Evolutionary conservation across 2,888 invertebrate species (phyloP).

Genomic region (Aphelenchoides bicaudatus): DNA sequence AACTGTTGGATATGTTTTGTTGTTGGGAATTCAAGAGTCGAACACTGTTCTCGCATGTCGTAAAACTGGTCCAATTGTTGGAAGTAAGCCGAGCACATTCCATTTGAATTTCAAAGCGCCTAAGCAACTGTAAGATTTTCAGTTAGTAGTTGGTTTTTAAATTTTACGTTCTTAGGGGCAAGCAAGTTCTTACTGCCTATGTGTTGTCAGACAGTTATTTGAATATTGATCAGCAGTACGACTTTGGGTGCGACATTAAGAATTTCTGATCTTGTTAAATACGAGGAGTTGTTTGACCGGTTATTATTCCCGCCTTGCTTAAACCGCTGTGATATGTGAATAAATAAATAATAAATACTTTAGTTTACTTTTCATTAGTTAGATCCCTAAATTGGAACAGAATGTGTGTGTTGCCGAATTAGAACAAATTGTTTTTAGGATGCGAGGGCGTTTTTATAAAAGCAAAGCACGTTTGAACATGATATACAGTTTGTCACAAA

Average conservation of each 20-base stretch:
- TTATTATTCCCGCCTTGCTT: no score
- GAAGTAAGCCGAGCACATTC: conserved; percentile 17
- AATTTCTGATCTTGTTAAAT: neutral
- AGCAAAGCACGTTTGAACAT: no score
- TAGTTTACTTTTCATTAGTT: no score
- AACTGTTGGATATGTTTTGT: conserved; percentile 89
- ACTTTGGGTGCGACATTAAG: conserved; percentile 26
- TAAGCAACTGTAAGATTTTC: conserved; percentile 24
- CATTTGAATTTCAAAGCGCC: conserved; percentile 29
- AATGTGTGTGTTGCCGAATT: no score
- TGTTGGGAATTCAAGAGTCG: conserved; percentile 73
- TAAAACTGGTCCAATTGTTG: conserved; percentile 25
- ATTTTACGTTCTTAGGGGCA: conserved; percentile 39
- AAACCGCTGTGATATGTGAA: no score
- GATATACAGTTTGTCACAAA: no score
- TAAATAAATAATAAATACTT: no score
- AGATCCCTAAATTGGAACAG: no score
- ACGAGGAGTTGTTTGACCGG: no score
- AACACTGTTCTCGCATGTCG: conserved; percentile 71
- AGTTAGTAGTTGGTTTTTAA: neutral
- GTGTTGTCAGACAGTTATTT: conserved; percentile 52
- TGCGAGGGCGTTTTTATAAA: no score
- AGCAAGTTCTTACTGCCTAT: conserved; percentile 34
- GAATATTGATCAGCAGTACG: conserved; percentile 55
- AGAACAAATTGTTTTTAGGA: no score